Evolutionary conservation across 2,888 invertebrate genomes (phyloP).

Genomic region (Chrysotoxum bicinctum): DNA sequence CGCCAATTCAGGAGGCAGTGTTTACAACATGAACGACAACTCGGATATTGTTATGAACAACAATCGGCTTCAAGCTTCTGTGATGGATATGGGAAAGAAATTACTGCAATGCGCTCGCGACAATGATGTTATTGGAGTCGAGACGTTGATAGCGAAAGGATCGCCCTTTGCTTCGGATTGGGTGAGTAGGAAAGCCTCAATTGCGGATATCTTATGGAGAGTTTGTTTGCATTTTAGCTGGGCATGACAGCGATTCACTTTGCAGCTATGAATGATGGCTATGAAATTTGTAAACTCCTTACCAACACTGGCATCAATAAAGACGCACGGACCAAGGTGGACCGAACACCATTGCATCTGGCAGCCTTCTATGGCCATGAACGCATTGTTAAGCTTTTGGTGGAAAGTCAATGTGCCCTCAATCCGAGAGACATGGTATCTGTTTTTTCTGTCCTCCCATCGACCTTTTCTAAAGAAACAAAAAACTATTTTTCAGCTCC

Average conservation of each 20-base stretch:
- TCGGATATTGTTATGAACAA: conserved; percentile 50
- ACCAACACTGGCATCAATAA: conserved; percentile 92
- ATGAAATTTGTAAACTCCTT: conserved; percentile 90
- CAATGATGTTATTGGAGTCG: conserved; percentile 89
- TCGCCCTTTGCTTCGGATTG: conserved; percentile 97
- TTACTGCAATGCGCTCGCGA: conserved; percentile 90
- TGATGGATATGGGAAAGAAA: conserved; percentile 91
- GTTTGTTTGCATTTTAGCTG: conserved; percentile 83
- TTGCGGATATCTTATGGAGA: background rate
- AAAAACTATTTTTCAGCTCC: conserved; percentile 83
- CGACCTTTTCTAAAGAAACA: background rate
- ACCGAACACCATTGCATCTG: conserved; percentile 94
- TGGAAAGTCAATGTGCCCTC: conserved; percentile 87
- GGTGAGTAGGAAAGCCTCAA: conserved; percentile 83
- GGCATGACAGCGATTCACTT: conserved; percentile 95
- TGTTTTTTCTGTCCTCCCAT: background rate
- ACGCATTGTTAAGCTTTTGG: conserved; percentile 87
- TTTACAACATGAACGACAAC: conserved; percentile 19
- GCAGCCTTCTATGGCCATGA: conserved; percentile 93
- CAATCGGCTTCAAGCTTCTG: conserved; percentile 74
- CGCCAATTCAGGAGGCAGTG: conserved; percentile 8
- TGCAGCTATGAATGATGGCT: conserved; percentile 91
- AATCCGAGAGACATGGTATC: conserved; percentile 90
- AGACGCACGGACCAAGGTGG: conserved; percentile 95
- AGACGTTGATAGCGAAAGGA: conserved; percentile 90